Evolutionary conservation across 2,113 vertebrate species (phyloP).

Genomic region (Benitochromis conjunctus): DNA sequence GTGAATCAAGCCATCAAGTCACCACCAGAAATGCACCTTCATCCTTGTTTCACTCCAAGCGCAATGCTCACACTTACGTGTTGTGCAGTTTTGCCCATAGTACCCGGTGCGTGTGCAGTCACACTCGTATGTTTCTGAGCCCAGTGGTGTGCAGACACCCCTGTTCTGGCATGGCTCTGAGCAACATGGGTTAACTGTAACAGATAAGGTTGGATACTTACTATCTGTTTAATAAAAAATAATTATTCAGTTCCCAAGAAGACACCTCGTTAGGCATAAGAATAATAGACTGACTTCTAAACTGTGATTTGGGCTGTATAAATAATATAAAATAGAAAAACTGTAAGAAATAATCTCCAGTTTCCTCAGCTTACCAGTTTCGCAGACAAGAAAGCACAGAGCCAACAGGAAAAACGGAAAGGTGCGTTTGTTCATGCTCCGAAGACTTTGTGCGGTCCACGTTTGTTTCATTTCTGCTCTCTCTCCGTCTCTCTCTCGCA

Average conservation of each 20-base stretch:
- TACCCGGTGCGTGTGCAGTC: constrained; percentile 92
- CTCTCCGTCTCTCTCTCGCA: neutral
- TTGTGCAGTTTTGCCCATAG: constrained; percentile 86
- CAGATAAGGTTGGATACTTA: neutral
- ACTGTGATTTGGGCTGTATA: accelerated
- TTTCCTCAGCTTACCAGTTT: constrained; percentile 51
- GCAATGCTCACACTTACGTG: constrained; percentile 74
- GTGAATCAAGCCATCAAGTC: neutral
- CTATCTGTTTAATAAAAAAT: accelerated
- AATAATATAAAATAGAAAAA: neutral
- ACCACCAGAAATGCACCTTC: neutral
- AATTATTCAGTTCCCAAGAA: neutral
- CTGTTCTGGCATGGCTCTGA: constrained; percentile 91
- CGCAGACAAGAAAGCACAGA: constrained; percentile 53
- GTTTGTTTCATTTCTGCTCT: neutral
- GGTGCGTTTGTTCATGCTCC: constrained; percentile 58
- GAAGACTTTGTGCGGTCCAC: neutral
- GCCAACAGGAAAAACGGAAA: constrained; percentile 43
- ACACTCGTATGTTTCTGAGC: constrained; percentile 81
- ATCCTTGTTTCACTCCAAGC: neutral
- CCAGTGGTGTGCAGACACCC: constrained; percentile 81
- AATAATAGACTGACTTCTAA: neutral
- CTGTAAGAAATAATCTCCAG: too few relatives aligned
- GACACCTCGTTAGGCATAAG: neutral
- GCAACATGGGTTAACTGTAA: constrained; percentile 87